Percentiles rank a stretch among this genome's conserved stretches.
phyloP scores from a whole-genome alignment of 37 sponge, comb jelly and placozoan species.

The Geodia barretti region DNA sequence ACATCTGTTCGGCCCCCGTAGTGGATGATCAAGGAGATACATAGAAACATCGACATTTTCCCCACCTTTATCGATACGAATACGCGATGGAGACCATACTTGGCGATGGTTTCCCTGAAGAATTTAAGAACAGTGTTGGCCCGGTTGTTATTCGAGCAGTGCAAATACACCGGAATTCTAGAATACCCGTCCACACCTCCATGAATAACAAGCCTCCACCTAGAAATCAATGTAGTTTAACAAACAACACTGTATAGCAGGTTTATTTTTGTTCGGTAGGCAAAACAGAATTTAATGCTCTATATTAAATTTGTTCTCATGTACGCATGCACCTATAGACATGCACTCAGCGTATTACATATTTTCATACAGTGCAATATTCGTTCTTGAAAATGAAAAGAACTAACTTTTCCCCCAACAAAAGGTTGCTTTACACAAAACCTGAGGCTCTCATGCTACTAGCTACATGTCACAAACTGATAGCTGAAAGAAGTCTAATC shows the following conservation, averaged over 20 bases:
- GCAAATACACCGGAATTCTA: conserved; percentile 26
- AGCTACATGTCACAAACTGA: not conserved
- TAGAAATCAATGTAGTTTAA: no score
- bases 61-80: conserved; percentile 55
- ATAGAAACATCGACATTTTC: conserved; percentile 54
- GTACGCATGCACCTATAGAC: no score
- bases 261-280: no score
- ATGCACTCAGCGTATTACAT: no score
- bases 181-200: conserved; percentile 63
- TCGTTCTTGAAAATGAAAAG: no score
- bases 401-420: no score
- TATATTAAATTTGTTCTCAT: no score
- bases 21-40: conserved; percentile 56
- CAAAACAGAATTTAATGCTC: no score
- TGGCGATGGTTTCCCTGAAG: conserved; percentile 24
- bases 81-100: conserved; percentile 46
- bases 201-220: conserved; percentile 69
- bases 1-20: conserved; percentile 24
- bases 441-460: no score
- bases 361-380: no score
- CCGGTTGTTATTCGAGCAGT: conserved; percentile 31
- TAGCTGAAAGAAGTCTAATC: not conserved
- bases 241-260: not conserved
- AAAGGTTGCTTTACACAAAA: no score
- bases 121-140: conserved; percentile 38